These are phyloP conservation scores for Tillus elongatus DNA, from an alignment of 2,888 invertebrate species.

Conservation along the genomic window DNA sequence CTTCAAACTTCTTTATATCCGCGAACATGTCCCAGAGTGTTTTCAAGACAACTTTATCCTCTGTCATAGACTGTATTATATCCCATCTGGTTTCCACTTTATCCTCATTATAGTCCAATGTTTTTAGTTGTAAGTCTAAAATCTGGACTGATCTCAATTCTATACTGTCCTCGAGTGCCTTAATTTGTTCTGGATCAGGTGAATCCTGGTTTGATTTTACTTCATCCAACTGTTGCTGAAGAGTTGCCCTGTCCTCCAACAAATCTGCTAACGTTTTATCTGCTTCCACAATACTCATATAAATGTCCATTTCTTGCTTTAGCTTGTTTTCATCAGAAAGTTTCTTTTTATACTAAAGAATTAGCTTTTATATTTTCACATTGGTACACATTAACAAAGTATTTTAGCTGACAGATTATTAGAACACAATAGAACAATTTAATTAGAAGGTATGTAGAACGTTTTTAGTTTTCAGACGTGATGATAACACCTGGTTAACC, in stretches of 20 bases:
- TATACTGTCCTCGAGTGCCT: constrained; percentile 47
- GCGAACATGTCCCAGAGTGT: constrained; percentile 52
- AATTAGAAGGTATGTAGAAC: too few relatives aligned
- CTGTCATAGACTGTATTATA: constrained; percentile 63
- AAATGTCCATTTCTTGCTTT: constrained; percentile 70
- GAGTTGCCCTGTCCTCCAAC: constrained; percentile 59
- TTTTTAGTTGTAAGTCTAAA: constrained; percentile 69
- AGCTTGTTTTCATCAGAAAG: constrained; percentile 46
- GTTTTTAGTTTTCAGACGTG: too few relatives aligned
- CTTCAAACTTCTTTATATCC: constrained; percentile 45
- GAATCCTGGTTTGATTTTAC: constrained; percentile 42
- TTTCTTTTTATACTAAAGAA: too few relatives aligned
- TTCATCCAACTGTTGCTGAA: constrained; percentile 46
- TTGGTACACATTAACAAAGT: too few relatives aligned
- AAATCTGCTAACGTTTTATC: constrained; percentile 66
- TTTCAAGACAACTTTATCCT: constrained; percentile 67
- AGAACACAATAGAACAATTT: too few relatives aligned
- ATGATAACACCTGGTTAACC: too few relatives aligned
- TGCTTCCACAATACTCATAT: constrained; percentile 67
- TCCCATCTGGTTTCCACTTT: constrained; percentile 63
- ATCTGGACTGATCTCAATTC: constrained; percentile 64
- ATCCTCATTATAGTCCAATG: constrained; percentile 69
- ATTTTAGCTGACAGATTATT: too few relatives aligned
- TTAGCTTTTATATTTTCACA: too few relatives aligned
- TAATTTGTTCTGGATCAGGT: constrained; percentile 30